These are phyloP conservation scores for Microctenopoma stevenorrisi DNA, from an alignment of 2,797 vertebrate species.

Conservation along the genomic window DNA sequence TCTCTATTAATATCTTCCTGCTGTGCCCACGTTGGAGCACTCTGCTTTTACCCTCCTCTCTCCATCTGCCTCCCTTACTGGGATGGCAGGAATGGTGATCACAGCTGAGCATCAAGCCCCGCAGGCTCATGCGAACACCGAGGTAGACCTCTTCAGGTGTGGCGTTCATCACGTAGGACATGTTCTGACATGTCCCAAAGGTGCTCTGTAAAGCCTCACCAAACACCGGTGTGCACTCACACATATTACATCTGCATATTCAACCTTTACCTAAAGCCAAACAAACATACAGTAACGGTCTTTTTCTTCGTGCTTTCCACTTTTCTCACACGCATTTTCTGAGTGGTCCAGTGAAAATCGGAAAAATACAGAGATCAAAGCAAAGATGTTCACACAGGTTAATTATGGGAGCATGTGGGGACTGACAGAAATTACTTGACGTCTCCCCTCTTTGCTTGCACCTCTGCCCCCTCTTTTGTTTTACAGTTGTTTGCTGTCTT, in stretches of 20 bases:
- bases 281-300: conserved; percentile 12
- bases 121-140: conserved; percentile 57
- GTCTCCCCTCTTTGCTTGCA: conserved; percentile 19
- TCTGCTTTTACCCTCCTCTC: conserved; percentile 32
- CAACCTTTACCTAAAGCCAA: neutral
- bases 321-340: conserved; percentile 8
- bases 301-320: conserved; percentile 19
- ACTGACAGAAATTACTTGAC: conserved; percentile 49
- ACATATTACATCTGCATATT: neutral
- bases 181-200: conserved; percentile 44
- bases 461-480: conserved; percentile 44
- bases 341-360: conserved; percentile 21
- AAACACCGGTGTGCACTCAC: neutral
- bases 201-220: conserved; percentile 23
- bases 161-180: conserved; percentile 6
- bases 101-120: conserved; percentile 58
- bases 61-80: conserved; percentile 66
- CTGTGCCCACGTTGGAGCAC: conserved; percentile 39
- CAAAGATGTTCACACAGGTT: conserved; percentile 14
- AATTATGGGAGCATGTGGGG: conserved; percentile 16
- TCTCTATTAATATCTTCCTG: conserved; percentile 68
- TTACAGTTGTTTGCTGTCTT: conserved; percentile 40
- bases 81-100: conserved; percentile 71
- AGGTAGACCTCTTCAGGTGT: conserved; percentile 46
- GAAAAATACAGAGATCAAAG: conserved; percentile 1